Conservation (phyloP, 2,797 vertebrate genomes). For the Sarcophilus harrisii region DNA sequence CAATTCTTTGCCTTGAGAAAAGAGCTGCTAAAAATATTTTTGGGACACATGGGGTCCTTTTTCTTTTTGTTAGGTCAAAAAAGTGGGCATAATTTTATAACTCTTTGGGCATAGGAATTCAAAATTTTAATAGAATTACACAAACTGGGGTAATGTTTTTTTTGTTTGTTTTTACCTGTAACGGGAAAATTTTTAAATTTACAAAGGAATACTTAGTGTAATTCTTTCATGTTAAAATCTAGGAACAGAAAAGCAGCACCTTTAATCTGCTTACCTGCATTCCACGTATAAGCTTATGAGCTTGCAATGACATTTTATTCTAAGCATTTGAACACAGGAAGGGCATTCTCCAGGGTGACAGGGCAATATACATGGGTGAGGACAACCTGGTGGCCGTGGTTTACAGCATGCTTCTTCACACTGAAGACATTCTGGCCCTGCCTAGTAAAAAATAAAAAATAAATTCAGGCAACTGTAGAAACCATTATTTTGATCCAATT, state of each 20-base stretch:
- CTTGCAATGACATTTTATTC: conserved; percentile 94
- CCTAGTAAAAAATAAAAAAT: conserved; percentile 79
- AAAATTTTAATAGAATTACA: not conserved
- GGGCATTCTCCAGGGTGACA: conserved; percentile 91
- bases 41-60: too few relatives aligned
- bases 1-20: too few relatives aligned
- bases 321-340: conserved; percentile 90
- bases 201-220: conserved; percentile 22
- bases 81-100: too few relatives aligned
- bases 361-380: conserved; percentile 88
- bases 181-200: conserved; percentile 11
- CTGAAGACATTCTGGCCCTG: conserved; percentile 87
- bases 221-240: not conserved
- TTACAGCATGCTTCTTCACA: conserved; percentile 91
- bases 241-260: not conserved
- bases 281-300: conserved; percentile 89
- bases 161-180: not conserved
- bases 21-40: too few relatives aligned
- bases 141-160: too few relatives aligned
- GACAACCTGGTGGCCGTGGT: conserved; percentile 88
- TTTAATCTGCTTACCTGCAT: conserved; percentile 87
- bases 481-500: conserved; percentile 16
- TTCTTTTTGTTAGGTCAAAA: too few relatives aligned
- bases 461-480: conserved; percentile 25
- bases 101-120: too few relatives aligned